phyloP scores from a whole-genome alignment of 2,797 vertebrate species.

The Cyclura pinguis region DNA sequence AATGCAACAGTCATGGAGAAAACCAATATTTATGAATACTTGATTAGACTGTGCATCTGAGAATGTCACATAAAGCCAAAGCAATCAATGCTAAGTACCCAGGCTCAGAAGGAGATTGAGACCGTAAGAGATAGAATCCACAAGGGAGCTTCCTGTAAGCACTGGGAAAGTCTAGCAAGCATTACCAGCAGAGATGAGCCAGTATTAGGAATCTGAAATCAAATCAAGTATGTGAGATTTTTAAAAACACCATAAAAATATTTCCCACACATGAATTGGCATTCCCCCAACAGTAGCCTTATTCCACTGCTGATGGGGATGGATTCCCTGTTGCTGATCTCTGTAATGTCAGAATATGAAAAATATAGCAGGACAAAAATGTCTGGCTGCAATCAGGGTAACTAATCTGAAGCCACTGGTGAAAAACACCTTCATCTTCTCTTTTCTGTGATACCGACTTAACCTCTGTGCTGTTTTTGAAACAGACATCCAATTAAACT shows the following conservation, averaged over 20 bases:
- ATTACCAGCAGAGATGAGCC: neutral
- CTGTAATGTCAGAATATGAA: neutral
- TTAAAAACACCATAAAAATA: neutral
- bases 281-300: neutral
- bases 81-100: constrained; percentile 22
- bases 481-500: constrained; percentile 11
- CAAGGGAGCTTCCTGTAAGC: constrained; percentile 22
- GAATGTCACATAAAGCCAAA: constrained; percentile 11
- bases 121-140: neutral
- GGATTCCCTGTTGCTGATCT: neutral
- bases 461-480: constrained; percentile 2
- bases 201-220: constrained; percentile 9
- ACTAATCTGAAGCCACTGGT: neutral
- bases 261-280: neutral
- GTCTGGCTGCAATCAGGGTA: neutral
- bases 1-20: constrained; percentile 31
- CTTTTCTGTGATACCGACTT: neutral
- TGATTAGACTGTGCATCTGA: constrained; percentile 16
- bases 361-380: neutral
- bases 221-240: neutral
- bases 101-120: neutral
- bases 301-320: neutral
- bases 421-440: neutral
- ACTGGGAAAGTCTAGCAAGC: neutral
- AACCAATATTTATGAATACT: constrained; percentile 38